Base-by-base conservation (phyloP, 1,140 invertebrate species). In the Pseudoatta argentina region DNA sequence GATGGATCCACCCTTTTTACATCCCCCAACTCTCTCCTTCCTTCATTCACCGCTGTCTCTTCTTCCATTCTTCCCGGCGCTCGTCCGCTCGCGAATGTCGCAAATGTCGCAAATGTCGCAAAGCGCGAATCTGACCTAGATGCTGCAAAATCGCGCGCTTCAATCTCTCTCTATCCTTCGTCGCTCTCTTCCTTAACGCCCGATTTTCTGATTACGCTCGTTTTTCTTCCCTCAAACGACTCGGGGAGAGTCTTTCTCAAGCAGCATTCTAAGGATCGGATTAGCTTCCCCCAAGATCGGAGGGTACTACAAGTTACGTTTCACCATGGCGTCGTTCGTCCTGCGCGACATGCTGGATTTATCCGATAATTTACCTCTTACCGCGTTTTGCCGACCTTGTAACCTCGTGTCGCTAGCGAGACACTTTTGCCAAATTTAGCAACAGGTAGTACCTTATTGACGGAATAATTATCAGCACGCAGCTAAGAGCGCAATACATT, bases 1-100 rank as follows among this genome's bases (percentile, higher is more conserved):
- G 83, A 89, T 59, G 76, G 86, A 85, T 86, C 87, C 53, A 44
- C n/a, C 66, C 55, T 88, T 88, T 87, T 88, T 86, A 64, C 76
- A 57, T 76, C 48, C 66, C n/a, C 5, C n/a, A 10, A 44, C 39
- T 8, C 63, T 10, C n/a, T 18, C 18, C 5, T 3, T 6, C n/a
- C 14, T 14, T 14, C 1, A 2, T 39, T 18, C 24, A 2, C 44
- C 71, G 8, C 14, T 27, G 12, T n/a, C 8, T 79, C 75, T 86
- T 24, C 21, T 39, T 24, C 51, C 14, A 14, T 24, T 16, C 79
- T 44, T 51, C 53, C 48, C 66, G n/a, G 2, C 44, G 48, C 39
- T 63, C 64, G 78, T 61, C 30, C 48, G 30, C 21, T 86, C 61
- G 39, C 44, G 39, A 82, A 63, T 53, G 34, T 86, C 61, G 39